Percentiles rank a stretch among this genome's conserved stretches.
Evolutionary conservation across 2,888 invertebrate genomes (phyloP).

Genomic region (Trichopria drosophilae): DNA sequence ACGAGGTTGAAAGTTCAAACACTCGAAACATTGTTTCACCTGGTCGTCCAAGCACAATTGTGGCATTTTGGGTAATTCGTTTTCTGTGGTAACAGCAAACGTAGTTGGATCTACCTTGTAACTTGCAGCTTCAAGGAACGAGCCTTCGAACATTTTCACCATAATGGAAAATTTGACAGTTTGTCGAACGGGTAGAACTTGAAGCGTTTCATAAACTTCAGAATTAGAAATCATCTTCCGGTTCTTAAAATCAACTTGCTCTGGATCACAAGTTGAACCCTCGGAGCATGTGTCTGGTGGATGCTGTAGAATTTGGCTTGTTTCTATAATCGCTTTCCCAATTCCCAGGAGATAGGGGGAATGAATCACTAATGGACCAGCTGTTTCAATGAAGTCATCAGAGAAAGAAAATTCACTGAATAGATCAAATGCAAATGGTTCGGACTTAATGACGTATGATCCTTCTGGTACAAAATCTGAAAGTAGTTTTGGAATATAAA

Average conservation of each 20-base stretch:
- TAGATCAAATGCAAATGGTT: constrained; percentile 34
- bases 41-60: constrained; percentile 42
- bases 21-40: constrained; percentile 43
- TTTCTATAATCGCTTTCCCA: constrained; percentile 48
- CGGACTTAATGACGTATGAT: constrained; percentile 48
- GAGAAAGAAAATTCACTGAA: constrained; percentile 32
- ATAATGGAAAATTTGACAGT: too few relatives aligned
- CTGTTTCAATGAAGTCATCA: constrained; percentile 35
- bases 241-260: too few relatives aligned
- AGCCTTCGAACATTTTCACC: constrained; percentile 37
- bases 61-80: constrained; percentile 37
- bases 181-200: too few relatives aligned
- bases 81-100: constrained; percentile 39
- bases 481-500: constrained; percentile 11
- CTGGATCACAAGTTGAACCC: too few relatives aligned
- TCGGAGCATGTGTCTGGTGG: too few relatives aligned
- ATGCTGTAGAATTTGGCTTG: constrained; percentile 41
- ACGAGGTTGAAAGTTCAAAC: constrained; percentile 44
- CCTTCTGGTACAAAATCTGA: constrained; percentile 49
- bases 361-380: constrained; percentile 38
- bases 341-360: constrained; percentile 50
- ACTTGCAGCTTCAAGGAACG: constrained; percentile 36
- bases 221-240: too few relatives aligned
- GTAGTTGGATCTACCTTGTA: constrained; percentile 42
- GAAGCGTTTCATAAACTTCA: too few relatives aligned